Base-by-base conservation (phyloP, 1,140 invertebrate genomes). In the Mylabris phalerata region DNA sequence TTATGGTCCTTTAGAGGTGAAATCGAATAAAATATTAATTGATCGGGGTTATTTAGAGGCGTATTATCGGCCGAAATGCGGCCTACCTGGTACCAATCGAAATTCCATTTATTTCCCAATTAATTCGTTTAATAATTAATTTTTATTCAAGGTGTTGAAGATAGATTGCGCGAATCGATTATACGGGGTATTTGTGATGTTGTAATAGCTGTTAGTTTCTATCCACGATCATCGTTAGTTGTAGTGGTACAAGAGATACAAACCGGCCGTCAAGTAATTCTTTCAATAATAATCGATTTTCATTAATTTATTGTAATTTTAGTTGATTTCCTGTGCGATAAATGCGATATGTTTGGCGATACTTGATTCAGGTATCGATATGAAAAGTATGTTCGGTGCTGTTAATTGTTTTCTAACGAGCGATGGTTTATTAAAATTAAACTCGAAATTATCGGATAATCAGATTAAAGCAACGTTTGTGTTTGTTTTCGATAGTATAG, bases 221-320 rank as follows among this genome's bases (percentile, higher is more conserved):
- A 93, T 77, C 92, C 92, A 4, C 78, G 90, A 38, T 84, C 90
- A 5, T 80, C 84, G 19, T 84, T 95, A 59, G 82, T 81, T 7
- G 75, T 95, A 11, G 87, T 87, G 61, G 67, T 95, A 55, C 92
- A 95, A 77, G 92, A 95, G 78, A 76, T 95, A 64, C 86, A 95
- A 75, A 84, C 93, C 77, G 82, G 78, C 71, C 89, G 91, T 59
- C 88, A 89, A 58, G 88, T 93, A 78, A 46, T 46, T 59, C 1
- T 9, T 59, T 40, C 6, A 48, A 7, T 32, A 3, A 59, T 19
- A 19, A 19, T 19, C 19, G 10, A 55, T 50, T 24, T 38, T 5
- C 13, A 39, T 39, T 25, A 43, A 39, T 3, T 19, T 44, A 50
- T 11, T 6, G 41, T n/a, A 64, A n/a, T 71, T 65, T 57, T 42